These are phyloP conservation scores for Sebastolobus altivelis DNA, from an alignment of 2,797 vertebrate genomes.

Conservation along the genomic window DNA sequence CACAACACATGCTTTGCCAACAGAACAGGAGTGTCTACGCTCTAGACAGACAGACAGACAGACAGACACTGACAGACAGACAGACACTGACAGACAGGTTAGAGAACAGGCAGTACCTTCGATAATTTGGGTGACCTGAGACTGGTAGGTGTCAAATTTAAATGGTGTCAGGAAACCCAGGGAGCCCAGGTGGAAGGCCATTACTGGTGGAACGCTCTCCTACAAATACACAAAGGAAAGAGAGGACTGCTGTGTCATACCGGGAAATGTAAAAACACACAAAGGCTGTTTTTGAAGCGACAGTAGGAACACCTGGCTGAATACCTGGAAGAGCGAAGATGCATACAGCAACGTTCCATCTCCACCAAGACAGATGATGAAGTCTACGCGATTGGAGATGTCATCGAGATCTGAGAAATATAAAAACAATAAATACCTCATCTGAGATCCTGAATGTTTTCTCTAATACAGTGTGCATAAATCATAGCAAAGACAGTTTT, in stretches of 20 bases:
- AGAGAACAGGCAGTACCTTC: constrained; percentile 84
- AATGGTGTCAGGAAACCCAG: constrained; percentile 96
- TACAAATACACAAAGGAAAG: constrained; percentile 46
- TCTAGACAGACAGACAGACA: background rate
- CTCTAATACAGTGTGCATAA: background rate
- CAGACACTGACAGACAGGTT: background rate
- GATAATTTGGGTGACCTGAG: constrained; percentile 95
- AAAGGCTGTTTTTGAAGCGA: background rate
- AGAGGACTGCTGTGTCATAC: background rate
- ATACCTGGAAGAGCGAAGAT: constrained; percentile 95
- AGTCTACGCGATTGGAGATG: constrained; percentile 94
- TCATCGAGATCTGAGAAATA: constrained; percentile 90
- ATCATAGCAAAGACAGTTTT: background rate
- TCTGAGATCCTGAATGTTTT: background rate
- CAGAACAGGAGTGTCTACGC: background rate
- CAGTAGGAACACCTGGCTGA: rapidly evolving
- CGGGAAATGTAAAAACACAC: too few species aligned
- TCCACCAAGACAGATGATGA: constrained; percentile 96
- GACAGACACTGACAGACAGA: too few species aligned
- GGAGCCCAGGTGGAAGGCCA: constrained; percentile 97
- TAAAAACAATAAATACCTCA: background rate
- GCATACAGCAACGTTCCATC: constrained; percentile 95
- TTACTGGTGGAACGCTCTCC: constrained; percentile 96
- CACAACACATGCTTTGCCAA: background rate
- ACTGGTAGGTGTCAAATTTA: constrained; percentile 93